Percentiles rank a stretch among this genome's conserved stretches.
phyloP scores from a whole-genome alignment of 2,888 invertebrate genomes.

The Harpagoxenus sublaevis region DNA sequence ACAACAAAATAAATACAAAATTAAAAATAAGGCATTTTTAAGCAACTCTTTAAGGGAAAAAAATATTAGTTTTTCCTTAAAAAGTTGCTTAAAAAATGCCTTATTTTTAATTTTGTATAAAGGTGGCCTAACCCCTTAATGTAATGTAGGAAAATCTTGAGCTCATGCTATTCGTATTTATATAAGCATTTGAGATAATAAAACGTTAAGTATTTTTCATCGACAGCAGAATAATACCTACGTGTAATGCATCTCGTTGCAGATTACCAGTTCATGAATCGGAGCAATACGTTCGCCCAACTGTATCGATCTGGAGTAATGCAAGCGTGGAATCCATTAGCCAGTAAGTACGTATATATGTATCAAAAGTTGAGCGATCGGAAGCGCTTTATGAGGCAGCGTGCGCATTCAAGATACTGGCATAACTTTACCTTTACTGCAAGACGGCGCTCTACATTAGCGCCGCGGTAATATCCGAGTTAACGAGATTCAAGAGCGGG shows the following conservation, averaged over 20 bases:
- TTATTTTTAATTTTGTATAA: no score
- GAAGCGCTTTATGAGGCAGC: slow-evolving; percentile 32
- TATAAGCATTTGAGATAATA: background rate
- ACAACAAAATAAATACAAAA: no score
- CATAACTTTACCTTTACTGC: slow-evolving; percentile 29
- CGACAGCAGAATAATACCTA: background rate
- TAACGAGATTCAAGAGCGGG: slow-evolving; percentile 44
- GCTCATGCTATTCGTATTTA: background rate
- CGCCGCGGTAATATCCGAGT: slow-evolving; percentile 23
- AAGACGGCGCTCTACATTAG: slow-evolving; percentile 32
- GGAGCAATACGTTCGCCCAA: background rate
- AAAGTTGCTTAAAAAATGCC: no score
- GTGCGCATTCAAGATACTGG: slow-evolving; percentile 12
- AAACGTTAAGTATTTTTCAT: slow-evolving; percentile 5
- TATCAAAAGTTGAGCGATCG: slow-evolving; percentile 42
- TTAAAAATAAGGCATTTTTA: no score
- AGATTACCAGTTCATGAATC: slow-evolving; percentile 1
- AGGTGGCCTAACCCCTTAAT: background rate
- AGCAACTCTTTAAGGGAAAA: no score
- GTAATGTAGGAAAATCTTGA: background rate
- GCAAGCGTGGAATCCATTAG: slow-evolving; percentile 45
- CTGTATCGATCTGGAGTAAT: slow-evolving; percentile 29
- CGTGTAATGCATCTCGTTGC: background rate
- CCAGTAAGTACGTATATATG: slow-evolving; percentile 18
- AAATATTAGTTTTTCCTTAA: no score